Evolutionary conservation across 2,888 invertebrate species (phyloP).

Genomic region (Troides helena): DNA sequence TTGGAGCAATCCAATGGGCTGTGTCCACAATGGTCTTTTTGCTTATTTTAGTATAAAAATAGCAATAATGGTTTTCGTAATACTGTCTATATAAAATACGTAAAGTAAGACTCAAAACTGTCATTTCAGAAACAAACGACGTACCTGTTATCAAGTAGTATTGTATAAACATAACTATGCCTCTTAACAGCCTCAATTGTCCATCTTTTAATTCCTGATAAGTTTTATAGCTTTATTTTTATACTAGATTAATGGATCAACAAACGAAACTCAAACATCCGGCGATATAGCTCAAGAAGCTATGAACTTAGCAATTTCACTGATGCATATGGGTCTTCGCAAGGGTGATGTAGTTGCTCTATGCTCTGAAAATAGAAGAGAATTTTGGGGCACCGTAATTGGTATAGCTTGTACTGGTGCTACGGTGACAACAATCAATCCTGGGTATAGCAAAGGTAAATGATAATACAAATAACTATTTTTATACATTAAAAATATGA

Average conservation of each 20-base stretch:
- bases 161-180: too few relatives aligned
- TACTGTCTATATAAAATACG: too few relatives aligned
- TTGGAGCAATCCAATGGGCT: too few relatives aligned
- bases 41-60: too few relatives aligned
- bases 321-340: constrained; percentile 44
- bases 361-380: constrained; percentile 56
- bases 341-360: constrained; percentile 56
- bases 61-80: too few relatives aligned
- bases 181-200: too few relatives aligned
- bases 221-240: neutral
- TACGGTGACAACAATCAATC: constrained; percentile 47
- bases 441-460: constrained; percentile 50
- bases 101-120: too few relatives aligned
- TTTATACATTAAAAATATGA: too few relatives aligned
- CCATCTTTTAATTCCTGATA: too few relatives aligned
- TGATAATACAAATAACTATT: neutral
- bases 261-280: constrained; percentile 41
- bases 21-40: too few relatives aligned
- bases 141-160: too few relatives aligned
- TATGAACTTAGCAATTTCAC: constrained; percentile 49
- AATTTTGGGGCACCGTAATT: constrained; percentile 51
- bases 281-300: constrained; percentile 44
- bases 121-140: too few relatives aligned
- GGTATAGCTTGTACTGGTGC: constrained; percentile 54
- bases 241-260: constrained; percentile 36